A percentile compares a stretch with the other conserved stretches of the same genome.
Conservation (phyloP, 2,113 vertebrate genomes). For the Mungos mungo region DNA sequence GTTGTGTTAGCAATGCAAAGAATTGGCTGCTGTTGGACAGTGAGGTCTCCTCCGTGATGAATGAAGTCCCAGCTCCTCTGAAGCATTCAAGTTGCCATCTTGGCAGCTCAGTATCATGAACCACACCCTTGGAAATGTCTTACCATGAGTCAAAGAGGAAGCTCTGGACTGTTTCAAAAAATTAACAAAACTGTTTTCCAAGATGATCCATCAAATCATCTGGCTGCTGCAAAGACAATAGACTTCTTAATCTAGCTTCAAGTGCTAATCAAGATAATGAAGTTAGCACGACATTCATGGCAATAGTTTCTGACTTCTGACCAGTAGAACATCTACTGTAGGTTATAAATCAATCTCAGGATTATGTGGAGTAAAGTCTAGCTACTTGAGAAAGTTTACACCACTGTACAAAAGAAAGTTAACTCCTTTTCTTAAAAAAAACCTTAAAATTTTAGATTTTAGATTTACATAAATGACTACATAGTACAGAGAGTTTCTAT, state of each 20-base stretch:
- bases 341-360: background rate
- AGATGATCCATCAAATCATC: background rate
- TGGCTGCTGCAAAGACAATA: background rate
- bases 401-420: background rate
- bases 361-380: background rate
- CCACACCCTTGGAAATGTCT: background rate
- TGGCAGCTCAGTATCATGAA: background rate
- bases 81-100: background rate
- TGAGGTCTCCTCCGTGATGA: background rate
- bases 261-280: background rate
- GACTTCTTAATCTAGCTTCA: background rate
- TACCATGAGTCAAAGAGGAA: background rate
- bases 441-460: background rate
- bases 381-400: background rate
- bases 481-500: background rate
- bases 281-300: background rate
- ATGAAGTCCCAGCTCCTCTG: background rate
- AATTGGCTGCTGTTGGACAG: background rate
- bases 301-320: background rate
- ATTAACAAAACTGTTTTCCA: background rate
- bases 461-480: background rate
- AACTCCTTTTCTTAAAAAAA: background rate
- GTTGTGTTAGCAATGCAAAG: accelerated
- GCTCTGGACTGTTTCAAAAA: background rate
- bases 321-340: no score